phyloP scores from a whole-genome alignment of 2,113 vertebrate species.

The Xiphias gladius region DNA sequence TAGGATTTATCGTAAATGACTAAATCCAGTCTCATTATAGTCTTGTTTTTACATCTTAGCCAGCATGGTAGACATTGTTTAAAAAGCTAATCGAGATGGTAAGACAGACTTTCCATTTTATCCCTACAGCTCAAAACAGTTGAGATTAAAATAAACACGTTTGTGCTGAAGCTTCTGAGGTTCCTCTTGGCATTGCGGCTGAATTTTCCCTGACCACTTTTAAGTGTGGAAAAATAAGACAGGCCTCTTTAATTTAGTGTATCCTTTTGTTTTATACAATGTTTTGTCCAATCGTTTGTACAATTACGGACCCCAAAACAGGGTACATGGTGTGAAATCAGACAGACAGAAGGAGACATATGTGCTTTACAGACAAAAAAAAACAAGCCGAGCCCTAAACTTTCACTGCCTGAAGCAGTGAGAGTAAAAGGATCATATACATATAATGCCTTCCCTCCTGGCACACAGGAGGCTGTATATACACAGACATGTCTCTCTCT shows the following conservation, averaged over 20 bases:
- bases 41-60: slow-evolving; percentile 20
- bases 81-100: slow-evolving; percentile 10
- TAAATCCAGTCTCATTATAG: slow-evolving; percentile 1
- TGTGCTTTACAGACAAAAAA: slow-evolving; percentile 22
- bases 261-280: slow-evolving; percentile 43
- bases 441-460: slow-evolving; percentile 41
- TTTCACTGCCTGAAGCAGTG: neutral
- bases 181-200: neutral
- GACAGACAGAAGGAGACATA: neutral
- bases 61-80: slow-evolving; percentile 10
- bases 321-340: slow-evolving; percentile 12
- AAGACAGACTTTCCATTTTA: slow-evolving; percentile 47
- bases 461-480: slow-evolving; percentile 42
- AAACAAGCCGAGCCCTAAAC: neutral
- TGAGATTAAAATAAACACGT: slow-evolving; percentile 50
- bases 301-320: neutral
- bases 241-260: neutral
- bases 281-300: slow-evolving; percentile 36
- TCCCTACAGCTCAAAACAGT: slow-evolving; percentile 36
- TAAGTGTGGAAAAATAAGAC: slow-evolving; percentile 38
- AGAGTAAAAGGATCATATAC: slow-evolving; percentile 30
- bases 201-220: slow-evolving; percentile 21
- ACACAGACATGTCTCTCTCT: slow-evolving; percentile 38
- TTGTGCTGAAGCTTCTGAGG: slow-evolving; percentile 29
- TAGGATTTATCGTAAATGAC: slow-evolving; percentile 19